Evolutionary conservation across 2,888 invertebrate species (phyloP).

Genomic region (Geotrupes spiniger): DNA sequence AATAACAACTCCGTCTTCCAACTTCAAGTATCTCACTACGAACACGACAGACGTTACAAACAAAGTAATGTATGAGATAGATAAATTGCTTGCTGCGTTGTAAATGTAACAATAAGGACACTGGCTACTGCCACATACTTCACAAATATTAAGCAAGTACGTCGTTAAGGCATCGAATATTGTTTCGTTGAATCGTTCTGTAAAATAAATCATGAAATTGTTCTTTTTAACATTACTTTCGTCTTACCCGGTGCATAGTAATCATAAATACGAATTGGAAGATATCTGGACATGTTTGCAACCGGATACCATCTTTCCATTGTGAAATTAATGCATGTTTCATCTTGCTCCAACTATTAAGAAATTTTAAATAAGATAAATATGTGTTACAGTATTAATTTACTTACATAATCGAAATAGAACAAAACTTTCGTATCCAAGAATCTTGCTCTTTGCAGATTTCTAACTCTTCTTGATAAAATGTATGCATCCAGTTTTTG

Average conservation of each 20-base stretch:
- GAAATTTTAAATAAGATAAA: neutral
- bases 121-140: conserved; percentile 91
- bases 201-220: conserved; percentile 37
- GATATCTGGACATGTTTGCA: conserved; percentile 92
- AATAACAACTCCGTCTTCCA: conserved; percentile 31
- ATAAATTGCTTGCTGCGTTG: conserved; percentile 58
- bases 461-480: conserved; percentile 70
- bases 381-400: neutral
- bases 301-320: conserved; percentile 95
- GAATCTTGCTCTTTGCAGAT: conserved; percentile 82
- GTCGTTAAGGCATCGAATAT: conserved; percentile 85
- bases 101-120: conserved; percentile 90
- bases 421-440: conserved; percentile 80
- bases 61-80: conserved; percentile 36
- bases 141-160: conserved; percentile 86
- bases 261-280: conserved; percentile 88
- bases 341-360: conserved; percentile 72
- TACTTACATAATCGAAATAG: conserved; percentile 89
- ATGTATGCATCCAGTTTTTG: conserved; percentile 86
- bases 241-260: conserved; percentile 94
- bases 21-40: conserved; percentile 33
- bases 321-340: conserved; percentile 88
- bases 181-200: conserved; percentile 89
- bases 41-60: conserved; percentile 35
- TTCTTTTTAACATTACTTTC: too few relatives aligned